Evolutionary conservation across 2,113 vertebrate genomes (phyloP).

Genomic region (Grantiella picta): DNA sequence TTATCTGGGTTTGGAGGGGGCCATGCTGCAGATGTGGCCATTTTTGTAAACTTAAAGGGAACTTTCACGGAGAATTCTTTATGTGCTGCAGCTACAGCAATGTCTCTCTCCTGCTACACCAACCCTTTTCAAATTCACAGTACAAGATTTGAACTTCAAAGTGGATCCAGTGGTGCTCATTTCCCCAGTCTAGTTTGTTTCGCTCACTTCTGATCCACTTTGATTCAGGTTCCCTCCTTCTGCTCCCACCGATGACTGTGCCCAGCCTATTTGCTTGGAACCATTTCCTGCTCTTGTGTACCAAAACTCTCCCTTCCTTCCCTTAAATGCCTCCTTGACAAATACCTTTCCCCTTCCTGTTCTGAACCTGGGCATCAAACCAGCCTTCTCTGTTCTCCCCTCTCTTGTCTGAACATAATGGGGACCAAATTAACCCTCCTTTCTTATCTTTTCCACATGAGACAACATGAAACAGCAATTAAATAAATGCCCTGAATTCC

Average conservation of each 20-base stretch:
- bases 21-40: neutral
- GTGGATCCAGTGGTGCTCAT: neutral
- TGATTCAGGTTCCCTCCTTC: neutral
- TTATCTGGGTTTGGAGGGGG: neutral
- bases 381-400: neutral
- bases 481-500: conserved; percentile 8
- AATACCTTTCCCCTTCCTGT: neutral
- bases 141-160: neutral
- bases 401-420: neutral
- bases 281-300: neutral
- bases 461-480: neutral
- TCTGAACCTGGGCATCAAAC: neutral
- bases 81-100: neutral
- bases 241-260: neutral
- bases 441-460: neutral
- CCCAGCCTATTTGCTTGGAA: neutral
- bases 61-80: neutral
- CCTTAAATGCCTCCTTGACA: neutral
- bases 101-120: neutral
- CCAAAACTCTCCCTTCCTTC: neutral
- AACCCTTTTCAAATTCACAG: neutral
- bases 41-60: neutral
- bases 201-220: neutral
- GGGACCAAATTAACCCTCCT: neutral
- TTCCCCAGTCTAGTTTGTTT: neutral